Conservation (phyloP, 2,888 invertebrate species). For the Leptothorax acervorum region DNA sequence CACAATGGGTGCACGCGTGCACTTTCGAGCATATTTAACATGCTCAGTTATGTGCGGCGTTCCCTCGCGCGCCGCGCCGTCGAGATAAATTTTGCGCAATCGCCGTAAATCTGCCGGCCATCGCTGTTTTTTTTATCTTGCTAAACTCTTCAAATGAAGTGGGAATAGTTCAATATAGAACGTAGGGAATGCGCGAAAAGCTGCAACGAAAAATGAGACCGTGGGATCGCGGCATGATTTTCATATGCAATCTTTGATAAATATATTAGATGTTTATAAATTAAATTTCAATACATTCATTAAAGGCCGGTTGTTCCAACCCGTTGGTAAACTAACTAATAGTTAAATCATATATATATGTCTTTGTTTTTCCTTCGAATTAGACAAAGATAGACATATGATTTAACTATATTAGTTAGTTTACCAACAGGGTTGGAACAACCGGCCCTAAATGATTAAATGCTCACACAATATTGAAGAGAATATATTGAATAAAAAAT, state of each 20-base stretch:
- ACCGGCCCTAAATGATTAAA: not conserved
- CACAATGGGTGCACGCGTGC: constrained; percentile 36
- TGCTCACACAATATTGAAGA: not conserved
- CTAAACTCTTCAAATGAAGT: constrained; percentile 49
- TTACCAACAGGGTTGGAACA: no score
- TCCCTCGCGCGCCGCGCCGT: constrained; percentile 51
- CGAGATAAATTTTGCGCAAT: constrained; percentile 68
- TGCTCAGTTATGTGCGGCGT: constrained; percentile 21
- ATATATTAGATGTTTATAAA: not conserved
- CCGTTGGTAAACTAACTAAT: no score
- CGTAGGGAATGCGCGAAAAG: constrained; percentile 11
- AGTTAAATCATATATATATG: no score
- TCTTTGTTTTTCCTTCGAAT: no score
- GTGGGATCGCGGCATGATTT: not conserved
- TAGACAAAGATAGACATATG: no score
- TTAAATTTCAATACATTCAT: no score
- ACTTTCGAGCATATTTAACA: constrained; percentile 53
- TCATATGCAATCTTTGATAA: not conserved
- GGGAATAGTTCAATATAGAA: constrained; percentile 8
- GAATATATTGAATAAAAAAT: constrained; percentile 3
- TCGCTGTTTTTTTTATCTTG: constrained; percentile 34
- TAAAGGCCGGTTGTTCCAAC: no score
- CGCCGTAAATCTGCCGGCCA: constrained; percentile 51
- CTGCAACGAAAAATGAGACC: constrained; percentile 32
- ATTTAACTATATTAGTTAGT: no score